Conservation (phyloP, 2,888 invertebrate genomes). For the Ichneumon xanthorius region DNA sequence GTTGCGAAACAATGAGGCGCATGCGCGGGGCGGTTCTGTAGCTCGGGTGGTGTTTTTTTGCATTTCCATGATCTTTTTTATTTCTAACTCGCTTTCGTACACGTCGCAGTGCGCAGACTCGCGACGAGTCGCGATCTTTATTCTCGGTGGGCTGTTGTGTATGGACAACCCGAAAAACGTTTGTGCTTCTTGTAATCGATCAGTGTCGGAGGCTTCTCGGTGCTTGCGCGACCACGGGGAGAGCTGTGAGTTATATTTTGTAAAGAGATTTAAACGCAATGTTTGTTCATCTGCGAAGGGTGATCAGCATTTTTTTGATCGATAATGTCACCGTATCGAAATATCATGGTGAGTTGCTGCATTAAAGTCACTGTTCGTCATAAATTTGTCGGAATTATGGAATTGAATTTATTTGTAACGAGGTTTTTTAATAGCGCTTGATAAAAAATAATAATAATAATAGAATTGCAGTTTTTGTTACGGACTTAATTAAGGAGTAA, state of each 20-base stretch:
- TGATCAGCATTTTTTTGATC: background rate
- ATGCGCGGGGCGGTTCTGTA: constrained; percentile 5
- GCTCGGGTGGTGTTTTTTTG: background rate
- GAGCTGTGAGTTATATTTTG: background rate
- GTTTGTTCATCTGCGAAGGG: background rate
- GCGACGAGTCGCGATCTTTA: background rate
- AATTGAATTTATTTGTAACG: background rate
- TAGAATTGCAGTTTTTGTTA: too few species aligned
- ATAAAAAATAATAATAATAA: too few species aligned
- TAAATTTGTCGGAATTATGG: too few species aligned
- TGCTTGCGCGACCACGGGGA: background rate
- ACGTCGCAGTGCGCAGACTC: background rate
- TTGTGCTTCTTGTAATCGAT: background rate
- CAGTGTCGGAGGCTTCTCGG: background rate
- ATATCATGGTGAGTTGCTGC: background rate
- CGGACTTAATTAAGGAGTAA: background rate
- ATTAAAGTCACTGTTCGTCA: background rate
- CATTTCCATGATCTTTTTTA: background rate
- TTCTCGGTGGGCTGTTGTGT: background rate
- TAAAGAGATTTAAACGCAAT: background rate
- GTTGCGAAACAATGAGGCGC: background rate
- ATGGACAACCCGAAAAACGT: background rate
- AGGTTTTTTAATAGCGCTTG: too few species aligned
- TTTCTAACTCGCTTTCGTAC: background rate
- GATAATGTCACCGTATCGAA: background rate